A percentile compares a stretch with the other conserved stretches of the same genome.
Conservation (phyloP, 2,797 vertebrate species). For the Hybognathus amarus region DNA sequence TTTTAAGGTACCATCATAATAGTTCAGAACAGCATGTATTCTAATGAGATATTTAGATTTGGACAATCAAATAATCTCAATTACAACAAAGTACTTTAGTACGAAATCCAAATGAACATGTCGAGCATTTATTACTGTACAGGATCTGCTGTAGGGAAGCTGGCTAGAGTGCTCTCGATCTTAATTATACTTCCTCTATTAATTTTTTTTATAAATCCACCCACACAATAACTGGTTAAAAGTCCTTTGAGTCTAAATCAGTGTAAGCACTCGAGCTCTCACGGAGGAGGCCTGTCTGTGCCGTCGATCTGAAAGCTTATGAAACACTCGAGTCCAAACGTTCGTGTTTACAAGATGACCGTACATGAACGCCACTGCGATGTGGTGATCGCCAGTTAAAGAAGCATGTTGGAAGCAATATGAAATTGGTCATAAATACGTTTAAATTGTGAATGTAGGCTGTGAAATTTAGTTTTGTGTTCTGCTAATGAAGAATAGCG, state of each 20-base stretch:
- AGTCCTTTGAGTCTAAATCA: neutral
- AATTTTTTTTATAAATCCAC: neutral
- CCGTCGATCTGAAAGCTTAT: neutral
- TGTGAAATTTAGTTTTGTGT: neutral
- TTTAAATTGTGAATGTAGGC: neutral
- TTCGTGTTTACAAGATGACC: neutral
- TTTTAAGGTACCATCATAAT: neutral
- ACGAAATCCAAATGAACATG: neutral
- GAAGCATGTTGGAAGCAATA: neutral
- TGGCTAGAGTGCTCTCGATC: neutral
- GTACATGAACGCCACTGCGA: too few species aligned
- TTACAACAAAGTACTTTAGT: conserved; percentile 12
- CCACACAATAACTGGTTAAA: conserved; percentile 21
- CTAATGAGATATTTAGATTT: neutral
- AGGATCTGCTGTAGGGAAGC: neutral
- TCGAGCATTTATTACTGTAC: neutral
- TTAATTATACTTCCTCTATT: conserved; percentile 15
- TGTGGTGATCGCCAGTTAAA: neutral
- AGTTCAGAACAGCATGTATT: neutral
- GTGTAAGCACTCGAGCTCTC: neutral
- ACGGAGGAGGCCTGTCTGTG: neutral
- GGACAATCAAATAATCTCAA: neutral
- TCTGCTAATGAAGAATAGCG: neutral
- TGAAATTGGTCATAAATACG: neutral
- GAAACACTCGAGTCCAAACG: neutral